These are phyloP conservation scores for Pseudolycoriella hygida DNA, from an alignment of 2,888 invertebrate genomes.

Conservation along the genomic window DNA sequence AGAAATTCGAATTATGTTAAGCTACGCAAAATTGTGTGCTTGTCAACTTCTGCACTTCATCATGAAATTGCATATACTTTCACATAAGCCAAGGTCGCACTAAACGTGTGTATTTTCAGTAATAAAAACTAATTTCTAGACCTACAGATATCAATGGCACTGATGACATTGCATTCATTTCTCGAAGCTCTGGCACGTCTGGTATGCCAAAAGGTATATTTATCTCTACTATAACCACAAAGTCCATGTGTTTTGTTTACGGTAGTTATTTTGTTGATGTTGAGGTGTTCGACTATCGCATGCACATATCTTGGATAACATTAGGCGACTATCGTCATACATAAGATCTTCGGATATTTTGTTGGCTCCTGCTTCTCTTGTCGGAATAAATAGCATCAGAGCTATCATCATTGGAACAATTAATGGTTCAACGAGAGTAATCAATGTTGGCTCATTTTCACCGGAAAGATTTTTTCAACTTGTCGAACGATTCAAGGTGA, in stretches of 20 bases:
- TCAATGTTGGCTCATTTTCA: background rate
- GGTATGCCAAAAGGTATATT: background rate
- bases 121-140: too few relatives aligned
- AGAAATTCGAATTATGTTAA: too few relatives aligned
- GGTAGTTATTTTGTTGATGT: background rate
- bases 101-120: too few relatives aligned
- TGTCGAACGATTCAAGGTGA: background rate
- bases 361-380: background rate
- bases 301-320: background rate
- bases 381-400: background rate
- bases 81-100: too few relatives aligned
- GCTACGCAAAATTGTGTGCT: too few relatives aligned
- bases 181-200: background rate
- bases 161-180: background rate
- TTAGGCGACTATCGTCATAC: background rate
- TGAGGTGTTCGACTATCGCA: background rate
- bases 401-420: background rate
- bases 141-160: background rate
- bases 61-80: too few relatives aligned
- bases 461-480: background rate
- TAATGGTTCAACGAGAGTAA: background rate
- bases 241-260: too few relatives aligned
- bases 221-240: too few relatives aligned
- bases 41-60: too few relatives aligned
- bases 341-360: background rate